These are phyloP conservation scores for Rhopalosiphum nymphaeae DNA, from an alignment of 2,888 invertebrate genomes.

Conservation along the genomic window DNA sequence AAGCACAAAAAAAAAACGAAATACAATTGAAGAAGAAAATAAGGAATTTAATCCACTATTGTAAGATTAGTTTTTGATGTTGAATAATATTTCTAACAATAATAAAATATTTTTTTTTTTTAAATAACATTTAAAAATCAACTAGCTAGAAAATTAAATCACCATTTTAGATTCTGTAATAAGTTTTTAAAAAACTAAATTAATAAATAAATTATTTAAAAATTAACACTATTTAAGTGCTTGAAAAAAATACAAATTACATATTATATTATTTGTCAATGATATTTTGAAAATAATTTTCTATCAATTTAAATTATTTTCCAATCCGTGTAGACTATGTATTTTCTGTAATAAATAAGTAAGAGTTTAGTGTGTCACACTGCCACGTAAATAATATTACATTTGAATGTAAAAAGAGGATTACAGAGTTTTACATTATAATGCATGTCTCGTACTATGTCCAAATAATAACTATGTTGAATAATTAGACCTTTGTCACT, in stretches of 20 bases:
- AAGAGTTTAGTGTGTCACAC: background rate
- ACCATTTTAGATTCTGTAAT: background rate
- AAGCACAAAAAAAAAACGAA: background rate
- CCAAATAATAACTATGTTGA: background rate
- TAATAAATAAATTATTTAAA: background rate
- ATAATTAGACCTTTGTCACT: constrained; percentile 51
- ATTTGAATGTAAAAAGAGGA: background rate
- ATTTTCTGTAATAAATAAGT: background rate
- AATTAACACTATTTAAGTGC: background rate
- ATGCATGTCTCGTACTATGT: constrained; percentile 10
- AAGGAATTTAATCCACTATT: background rate
- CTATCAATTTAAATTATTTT: background rate
- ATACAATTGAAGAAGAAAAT: background rate
- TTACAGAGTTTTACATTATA: background rate
- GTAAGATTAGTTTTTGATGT: background rate
- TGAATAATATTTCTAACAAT: background rate
- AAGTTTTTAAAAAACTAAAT: background rate
- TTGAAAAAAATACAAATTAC: background rate
- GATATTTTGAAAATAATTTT: background rate
- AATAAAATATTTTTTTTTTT: background rate
- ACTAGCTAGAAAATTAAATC: background rate
- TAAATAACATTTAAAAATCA: background rate
- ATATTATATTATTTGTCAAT: background rate
- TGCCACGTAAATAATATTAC: background rate
- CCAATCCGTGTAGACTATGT: background rate